A percentile compares a stretch with the other conserved stretches of the same genome.
Evolutionary conservation across 2,797 vertebrate genomes (phyloP).

Genomic region (Micrastur ruficollis): DNA sequence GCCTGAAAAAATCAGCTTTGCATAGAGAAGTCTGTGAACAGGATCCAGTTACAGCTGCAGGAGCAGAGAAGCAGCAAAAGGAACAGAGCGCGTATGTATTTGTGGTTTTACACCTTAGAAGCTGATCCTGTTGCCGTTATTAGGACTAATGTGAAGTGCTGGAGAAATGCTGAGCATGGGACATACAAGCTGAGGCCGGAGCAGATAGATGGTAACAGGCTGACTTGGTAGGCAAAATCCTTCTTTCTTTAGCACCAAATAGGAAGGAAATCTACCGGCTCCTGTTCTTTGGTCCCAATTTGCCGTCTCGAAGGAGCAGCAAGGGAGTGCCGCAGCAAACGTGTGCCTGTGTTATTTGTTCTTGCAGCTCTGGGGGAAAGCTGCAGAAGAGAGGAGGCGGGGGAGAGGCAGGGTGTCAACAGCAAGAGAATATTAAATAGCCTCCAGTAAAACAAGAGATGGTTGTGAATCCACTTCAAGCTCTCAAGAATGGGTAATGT

Average conservation of each 20-base stretch:
- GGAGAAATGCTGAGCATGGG: not conserved
- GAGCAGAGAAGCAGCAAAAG: not conserved
- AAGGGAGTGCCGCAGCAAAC: fast-evolving
- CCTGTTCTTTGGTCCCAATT: not conserved
- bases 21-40: fast-evolving
- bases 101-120: not conserved
- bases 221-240: not conserved
- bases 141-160: not conserved
- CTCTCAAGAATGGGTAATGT: not conserved
- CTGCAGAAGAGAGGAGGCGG: not conserved
- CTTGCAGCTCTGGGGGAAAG: not conserved
- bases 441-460: not conserved
- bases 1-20: not conserved
- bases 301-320: not conserved
- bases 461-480: not conserved
- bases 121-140: not conserved
- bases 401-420: not conserved
- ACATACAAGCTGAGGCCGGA: fast-evolving
- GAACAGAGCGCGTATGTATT: fast-evolving
- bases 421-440: not conserved
- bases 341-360: not conserved
- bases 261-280: not conserved
- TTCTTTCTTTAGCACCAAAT: not conserved
- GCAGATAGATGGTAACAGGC: fast-evolving
- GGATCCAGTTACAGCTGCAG: not conserved